These are phyloP conservation scores for Augiades crinisus DNA, from an alignment of 2,888 invertebrate species.

Conservation along the genomic window DNA sequence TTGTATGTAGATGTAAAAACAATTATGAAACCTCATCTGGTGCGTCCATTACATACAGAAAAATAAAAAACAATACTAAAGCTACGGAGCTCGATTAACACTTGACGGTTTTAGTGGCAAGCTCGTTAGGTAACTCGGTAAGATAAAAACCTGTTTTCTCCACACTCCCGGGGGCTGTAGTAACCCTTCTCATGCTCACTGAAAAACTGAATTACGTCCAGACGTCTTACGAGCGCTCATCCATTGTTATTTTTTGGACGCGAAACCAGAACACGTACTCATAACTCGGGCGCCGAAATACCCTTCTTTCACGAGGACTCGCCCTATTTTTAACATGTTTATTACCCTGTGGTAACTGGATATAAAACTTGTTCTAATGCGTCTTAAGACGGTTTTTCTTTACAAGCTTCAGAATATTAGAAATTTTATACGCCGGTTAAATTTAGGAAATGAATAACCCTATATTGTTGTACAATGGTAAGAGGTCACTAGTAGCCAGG, in stretches of 20 bases:
- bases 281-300: constrained; percentile 7
- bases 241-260: constrained; percentile 17
- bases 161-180: not conserved
- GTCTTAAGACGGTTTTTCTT: too few relatives aligned
- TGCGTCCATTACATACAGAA: too few relatives aligned
- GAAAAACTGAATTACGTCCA: constrained; percentile 7
- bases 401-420: not conserved
- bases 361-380: not conserved
- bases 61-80: too few relatives aligned
- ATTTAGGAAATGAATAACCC: too few relatives aligned
- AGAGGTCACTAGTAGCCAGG: too few relatives aligned
- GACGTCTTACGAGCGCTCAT: constrained; percentile 2
- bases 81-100: too few relatives aligned
- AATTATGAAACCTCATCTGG: too few relatives aligned
- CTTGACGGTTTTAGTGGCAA: too few relatives aligned
- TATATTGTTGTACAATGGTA: too few relatives aligned
- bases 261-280: constrained; percentile 11
- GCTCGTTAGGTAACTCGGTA: too few relatives aligned
- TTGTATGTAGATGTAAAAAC: too few relatives aligned
- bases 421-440: too few relatives aligned
- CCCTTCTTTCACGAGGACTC: not conserved
- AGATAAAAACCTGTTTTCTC: not conserved
- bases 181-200: constrained; percentile 7
- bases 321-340: constrained; percentile 1
- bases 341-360: not conserved